Percentiles rank a stretch among this genome's conserved stretches.
Conservation (phyloP, 2,113 vertebrate genomes). For the Vanacampus margaritifer region DNA sequence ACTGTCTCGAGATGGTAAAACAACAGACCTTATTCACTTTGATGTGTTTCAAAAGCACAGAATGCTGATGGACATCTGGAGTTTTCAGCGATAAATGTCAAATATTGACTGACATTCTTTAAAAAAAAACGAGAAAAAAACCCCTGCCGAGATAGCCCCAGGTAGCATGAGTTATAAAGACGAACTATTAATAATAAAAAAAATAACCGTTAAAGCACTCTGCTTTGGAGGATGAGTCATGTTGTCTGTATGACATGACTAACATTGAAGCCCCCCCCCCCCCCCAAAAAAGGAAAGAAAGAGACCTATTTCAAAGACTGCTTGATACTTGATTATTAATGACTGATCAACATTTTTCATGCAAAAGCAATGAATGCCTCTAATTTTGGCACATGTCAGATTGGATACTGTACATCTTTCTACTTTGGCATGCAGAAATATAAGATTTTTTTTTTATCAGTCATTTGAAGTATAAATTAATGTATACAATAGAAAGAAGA, state of each 20-base stretch:
- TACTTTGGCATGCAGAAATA: not conserved
- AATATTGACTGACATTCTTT: not conserved
- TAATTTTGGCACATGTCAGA: constrained; percentile 4
- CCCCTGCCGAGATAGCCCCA: not conserved
- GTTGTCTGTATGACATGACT: not conserved
- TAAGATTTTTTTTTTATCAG: not conserved
- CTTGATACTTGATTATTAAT: constrained; percentile 20
- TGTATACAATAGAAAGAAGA: not conserved
- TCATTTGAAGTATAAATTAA: not conserved
- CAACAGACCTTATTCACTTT: not conserved
- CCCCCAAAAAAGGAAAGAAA: not conserved
- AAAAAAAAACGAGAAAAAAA: not conserved
- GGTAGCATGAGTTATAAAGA: not conserved
- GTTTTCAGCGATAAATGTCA: not conserved
- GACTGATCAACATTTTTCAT: constrained; percentile 19
- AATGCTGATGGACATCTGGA: not conserved
- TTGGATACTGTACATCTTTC: not conserved
- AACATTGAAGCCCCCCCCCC: not conserved
- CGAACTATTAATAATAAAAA: not conserved
- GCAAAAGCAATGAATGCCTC: constrained; percentile 14
- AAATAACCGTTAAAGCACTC: not conserved
- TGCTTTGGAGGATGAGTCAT: not conserved
- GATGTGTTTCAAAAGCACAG: not conserved
- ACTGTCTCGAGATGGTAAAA: not conserved
- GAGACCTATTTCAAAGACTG: constrained; percentile 6